Evolutionary conservation across 1,140 invertebrate genomes (phyloP).

Genomic region (Condylostylus longicornis): DNA sequence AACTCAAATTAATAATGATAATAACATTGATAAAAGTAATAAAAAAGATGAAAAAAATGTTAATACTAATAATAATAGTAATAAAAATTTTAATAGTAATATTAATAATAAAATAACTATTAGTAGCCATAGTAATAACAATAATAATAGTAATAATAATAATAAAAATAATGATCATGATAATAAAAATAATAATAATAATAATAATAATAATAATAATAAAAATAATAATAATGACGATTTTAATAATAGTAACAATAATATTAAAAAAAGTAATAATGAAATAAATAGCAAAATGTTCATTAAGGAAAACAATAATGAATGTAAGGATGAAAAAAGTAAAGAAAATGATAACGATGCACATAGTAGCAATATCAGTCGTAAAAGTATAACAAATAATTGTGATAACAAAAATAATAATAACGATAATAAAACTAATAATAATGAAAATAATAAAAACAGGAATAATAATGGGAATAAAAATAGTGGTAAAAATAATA

Average conservation of each 20-base stretch:
- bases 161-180: constrained; percentile 15
- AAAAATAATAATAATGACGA: background rate
- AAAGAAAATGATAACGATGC: background rate
- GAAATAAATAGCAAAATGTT: constrained; percentile 3
- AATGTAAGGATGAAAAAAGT: constrained; percentile 3
- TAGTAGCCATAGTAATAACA: too few relatives aligned
- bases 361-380: background rate
- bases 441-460: constrained; percentile 7
- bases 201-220: background rate
- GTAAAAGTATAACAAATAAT: constrained; percentile 5
- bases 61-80: too few relatives aligned
- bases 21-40: too few relatives aligned
- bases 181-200: constrained; percentile 5
- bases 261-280: constrained; percentile 10
- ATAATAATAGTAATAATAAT: too few relatives aligned
- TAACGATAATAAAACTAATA: constrained; percentile 11
- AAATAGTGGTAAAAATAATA: background rate
- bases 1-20: too few relatives aligned
- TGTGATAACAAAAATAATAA: constrained; percentile 13
- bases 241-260: constrained; percentile 6
- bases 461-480: constrained; percentile 7
- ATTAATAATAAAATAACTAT: too few relatives aligned
- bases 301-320: background rate
- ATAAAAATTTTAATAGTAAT: too few relatives aligned
- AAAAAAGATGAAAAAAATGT: too few relatives aligned